phyloP scores from a whole-genome alignment of 2,797 vertebrate genomes.

The Malacoraja senta region DNA sequence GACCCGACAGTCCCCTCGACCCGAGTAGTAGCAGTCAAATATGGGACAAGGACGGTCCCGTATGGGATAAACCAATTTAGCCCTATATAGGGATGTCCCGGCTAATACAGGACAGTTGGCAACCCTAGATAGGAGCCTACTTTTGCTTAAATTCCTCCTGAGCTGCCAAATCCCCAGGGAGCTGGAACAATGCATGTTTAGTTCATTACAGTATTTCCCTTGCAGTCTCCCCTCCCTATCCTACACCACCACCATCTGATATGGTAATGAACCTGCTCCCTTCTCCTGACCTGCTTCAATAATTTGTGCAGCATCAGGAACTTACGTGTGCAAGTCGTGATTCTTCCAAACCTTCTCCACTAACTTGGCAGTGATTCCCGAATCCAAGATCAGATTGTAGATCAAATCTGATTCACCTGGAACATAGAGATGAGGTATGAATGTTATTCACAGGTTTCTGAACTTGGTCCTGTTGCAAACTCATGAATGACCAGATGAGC shows the following conservation, averaged over 20 bases:
- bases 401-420: constrained; percentile 35
- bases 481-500: not conserved
- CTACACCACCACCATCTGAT: not conserved
- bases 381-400: constrained; percentile 92
- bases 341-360: constrained; percentile 93
- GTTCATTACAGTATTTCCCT: not conserved
- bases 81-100: too few relatives aligned
- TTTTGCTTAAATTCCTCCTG: not conserved
- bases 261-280: too few relatives aligned
- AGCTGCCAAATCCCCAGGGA: not conserved
- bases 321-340: constrained; percentile 92
- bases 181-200: not conserved
- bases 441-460: not conserved
- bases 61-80: too few relatives aligned
- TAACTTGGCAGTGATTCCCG: constrained; percentile 87
- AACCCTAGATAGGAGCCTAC: not conserved
- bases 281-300: not conserved
- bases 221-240: not conserved
- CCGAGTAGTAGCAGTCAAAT: too few relatives aligned
- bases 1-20: too few relatives aligned
- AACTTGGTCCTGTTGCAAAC: not conserved
- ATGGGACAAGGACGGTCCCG: too few relatives aligned
- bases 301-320: constrained; percentile 29
- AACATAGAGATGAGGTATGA: not conserved
- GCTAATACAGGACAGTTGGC: too few relatives aligned